phyloP scores from a whole-genome alignment of 2,888 invertebrate species.

The Pristionchus japonicus region DNA sequence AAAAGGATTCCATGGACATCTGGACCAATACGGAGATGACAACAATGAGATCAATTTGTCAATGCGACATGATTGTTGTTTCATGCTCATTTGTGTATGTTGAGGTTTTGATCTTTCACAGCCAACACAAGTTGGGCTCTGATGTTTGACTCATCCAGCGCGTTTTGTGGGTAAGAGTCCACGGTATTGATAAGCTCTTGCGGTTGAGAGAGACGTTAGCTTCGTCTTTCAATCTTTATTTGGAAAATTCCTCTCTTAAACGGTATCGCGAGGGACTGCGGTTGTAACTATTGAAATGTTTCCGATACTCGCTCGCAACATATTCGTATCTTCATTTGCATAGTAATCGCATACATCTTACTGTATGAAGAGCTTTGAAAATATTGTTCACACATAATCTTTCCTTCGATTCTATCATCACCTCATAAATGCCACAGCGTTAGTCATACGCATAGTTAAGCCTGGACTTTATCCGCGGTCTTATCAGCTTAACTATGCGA shows the following conservation, averaged over 20 bases:
- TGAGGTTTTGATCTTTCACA: background rate
- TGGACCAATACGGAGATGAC: no score
- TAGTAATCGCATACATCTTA: background rate
- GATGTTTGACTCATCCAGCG: slow-evolving; percentile 1
- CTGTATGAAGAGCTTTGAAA: background rate
- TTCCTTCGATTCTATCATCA: background rate
- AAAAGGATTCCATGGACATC: no score
- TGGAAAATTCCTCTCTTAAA: background rate
- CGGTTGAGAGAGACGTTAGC: background rate
- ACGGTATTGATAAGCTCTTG: background rate
- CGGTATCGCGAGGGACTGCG: no score
- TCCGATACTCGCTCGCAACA: background rate
- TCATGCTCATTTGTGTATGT: background rate
- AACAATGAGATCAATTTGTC: no score
- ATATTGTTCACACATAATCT: background rate
- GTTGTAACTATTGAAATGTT: background rate
- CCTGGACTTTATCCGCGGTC: background rate
- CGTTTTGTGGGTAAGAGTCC: background rate
- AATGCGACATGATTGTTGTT: no score
- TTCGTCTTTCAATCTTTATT: background rate
- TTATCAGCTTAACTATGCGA: background rate
- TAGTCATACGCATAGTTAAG: background rate
- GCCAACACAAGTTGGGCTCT: background rate
- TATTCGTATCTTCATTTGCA: background rate
- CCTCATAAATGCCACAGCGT: background rate